Evolutionary conservation across 92 coral and sea anemone species (phyloP), one percentile per base, ranked within the genome.

Genomic region (Scolanthus callimorphus): DNA sequence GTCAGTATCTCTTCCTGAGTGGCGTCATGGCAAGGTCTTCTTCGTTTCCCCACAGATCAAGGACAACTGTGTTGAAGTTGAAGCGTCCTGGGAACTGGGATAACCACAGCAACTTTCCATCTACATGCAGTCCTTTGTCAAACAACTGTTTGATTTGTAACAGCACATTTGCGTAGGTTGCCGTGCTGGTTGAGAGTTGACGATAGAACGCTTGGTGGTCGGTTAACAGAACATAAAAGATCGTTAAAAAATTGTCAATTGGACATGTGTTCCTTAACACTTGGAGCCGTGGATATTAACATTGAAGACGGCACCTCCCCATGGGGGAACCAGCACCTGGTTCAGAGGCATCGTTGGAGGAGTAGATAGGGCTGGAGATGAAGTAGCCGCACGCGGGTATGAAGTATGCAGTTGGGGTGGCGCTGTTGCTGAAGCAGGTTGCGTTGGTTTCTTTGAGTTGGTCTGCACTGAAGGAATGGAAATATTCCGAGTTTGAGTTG

Each of bases 321-420:
- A 67, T 20, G 69, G 82, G 29, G 76, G 82, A 12, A 76, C 82
- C n/a, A n/a, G n/a, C n/a, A n/a, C n/a, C n/a, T n/a, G n/a, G n/a
- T n/a, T n/a, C n/a, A n/a, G n/a, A 20, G 2, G 24, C 28, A 50
- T 20, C 69, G 63, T 15, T 34, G 43, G 9, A 6, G 43, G 43
- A 6, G 15, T 15, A 34, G 9, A 6, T 15, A 6, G 6, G 15
- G 6, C 15, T 6, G 6, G 6, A 34, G 15, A 6, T 6, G 43
- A 6, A 15, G 43, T 34, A 6, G 43, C 43, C n/a, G n/a, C n/a
- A n/a, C n/a, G n/a, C n/a, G n/a, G n/a, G n/a, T n/a, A n/a, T n/a
- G n/a, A n/a, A n/a, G n/a, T n/a, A n/a, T n/a, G n/a, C n/a, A n/a
- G n/a, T n/a, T n/a, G n/a, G n/a, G n/a, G n/a, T n/a, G n/a, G n/a